Conservation (phyloP, 2,888 invertebrate species). For the Mayetiola destructor region DNA sequence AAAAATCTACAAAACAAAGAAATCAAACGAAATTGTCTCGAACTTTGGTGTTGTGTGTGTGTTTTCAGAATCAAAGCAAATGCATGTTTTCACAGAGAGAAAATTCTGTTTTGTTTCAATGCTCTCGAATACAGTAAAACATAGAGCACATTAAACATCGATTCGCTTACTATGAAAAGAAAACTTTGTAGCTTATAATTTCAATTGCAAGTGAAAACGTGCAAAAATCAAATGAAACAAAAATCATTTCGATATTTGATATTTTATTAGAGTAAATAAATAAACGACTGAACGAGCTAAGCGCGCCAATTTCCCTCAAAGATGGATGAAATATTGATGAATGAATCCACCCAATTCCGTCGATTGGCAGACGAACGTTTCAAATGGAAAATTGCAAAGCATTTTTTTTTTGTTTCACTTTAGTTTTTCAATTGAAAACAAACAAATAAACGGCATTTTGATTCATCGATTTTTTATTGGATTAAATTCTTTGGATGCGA, state of each 20-base stretch:
- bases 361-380: too few relatives aligned
- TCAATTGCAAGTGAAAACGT: background rate
- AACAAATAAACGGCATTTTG: background rate
- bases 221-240: background rate
- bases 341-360: too few relatives aligned
- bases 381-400: too few relatives aligned
- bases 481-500: background rate
- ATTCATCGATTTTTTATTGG: constrained; percentile 3
- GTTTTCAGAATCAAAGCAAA: constrained; percentile 9
- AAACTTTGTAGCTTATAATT: background rate
- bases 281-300: too few relatives aligned
- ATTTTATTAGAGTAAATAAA: too few relatives aligned
- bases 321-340: too few relatives aligned
- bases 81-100: too few relatives aligned
- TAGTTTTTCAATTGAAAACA: background rate
- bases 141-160: background rate
- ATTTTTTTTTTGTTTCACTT: background rate
- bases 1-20: background rate
- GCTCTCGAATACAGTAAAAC: background rate
- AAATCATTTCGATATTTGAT: too few relatives aligned
- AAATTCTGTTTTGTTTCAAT: background rate
- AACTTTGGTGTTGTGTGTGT: too few relatives aligned
- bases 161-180: background rate
- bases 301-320: too few relatives aligned
- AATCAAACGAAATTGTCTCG: background rate